phyloP scores from a whole-genome alignment of 2,888 invertebrate species.

The Eristalinus aeneus region DNA sequence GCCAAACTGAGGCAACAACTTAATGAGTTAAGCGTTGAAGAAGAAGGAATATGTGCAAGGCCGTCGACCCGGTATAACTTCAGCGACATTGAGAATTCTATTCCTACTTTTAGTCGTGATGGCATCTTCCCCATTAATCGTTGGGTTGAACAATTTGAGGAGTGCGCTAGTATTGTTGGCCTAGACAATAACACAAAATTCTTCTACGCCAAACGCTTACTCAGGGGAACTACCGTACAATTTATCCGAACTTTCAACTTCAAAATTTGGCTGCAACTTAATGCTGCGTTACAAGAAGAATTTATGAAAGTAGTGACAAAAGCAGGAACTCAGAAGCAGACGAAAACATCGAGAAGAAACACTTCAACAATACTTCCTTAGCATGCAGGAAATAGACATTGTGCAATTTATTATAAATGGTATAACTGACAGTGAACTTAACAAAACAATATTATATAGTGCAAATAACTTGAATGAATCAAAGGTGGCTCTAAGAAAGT shows the following conservation, averaged over 20 bases:
- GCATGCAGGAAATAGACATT: background rate
- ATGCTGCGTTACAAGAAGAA: background rate
- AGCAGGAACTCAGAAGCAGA: background rate
- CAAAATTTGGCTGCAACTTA: background rate
- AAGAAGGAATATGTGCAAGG: too few species aligned
- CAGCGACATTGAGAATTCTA: slow-evolving; percentile 14
- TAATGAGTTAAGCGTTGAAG: too few species aligned
- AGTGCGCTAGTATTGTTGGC: background rate
- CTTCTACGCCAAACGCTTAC: background rate
- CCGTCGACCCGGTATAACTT: background rate
- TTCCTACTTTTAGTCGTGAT: slow-evolving; percentile 3
- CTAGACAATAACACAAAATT: background rate
- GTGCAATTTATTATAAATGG: background rate
- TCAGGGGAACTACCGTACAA: too few species aligned
- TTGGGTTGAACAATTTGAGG: slow-evolving; percentile 20
- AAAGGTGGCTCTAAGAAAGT: background rate
- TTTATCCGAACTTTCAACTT: background rate
- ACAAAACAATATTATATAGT: background rate
- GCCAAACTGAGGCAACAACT: too few species aligned
- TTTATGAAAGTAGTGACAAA: background rate
- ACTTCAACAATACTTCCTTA: background rate
- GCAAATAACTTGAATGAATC: background rate
- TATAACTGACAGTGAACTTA: background rate
- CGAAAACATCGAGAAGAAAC: background rate
- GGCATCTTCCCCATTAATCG: slow-evolving; percentile 2